Evolutionary conservation across 2,113 vertebrate species (phyloP), one percentile per base, ranked within the genome.

Genomic region (Silurus asotus): DNA sequence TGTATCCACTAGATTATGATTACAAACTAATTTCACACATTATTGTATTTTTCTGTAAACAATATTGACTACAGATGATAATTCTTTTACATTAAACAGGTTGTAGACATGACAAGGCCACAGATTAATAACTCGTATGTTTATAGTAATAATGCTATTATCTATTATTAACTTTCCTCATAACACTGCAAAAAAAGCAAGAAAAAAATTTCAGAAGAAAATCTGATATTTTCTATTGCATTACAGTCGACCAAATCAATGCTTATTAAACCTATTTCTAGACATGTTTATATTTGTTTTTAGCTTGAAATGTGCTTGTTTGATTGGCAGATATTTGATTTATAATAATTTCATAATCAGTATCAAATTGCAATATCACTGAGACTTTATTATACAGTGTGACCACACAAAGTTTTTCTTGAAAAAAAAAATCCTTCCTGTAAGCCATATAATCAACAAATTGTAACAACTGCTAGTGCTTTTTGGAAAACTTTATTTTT

Each of bases 381-480:
- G 23, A 11, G 17, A 20, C 28, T 20, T 25, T 55, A 55, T 77
- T 56, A 9, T 79, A 20, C n/a, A 53, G n/a, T 65, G 25, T 64
- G 80, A 82, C 45, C 56, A 67, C 45, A 51, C 56, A 82, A 76
- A 53, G 11, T 25, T 53, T 81, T 81, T 69, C 58, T 76, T 83
- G 2, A 37, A 13, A 45, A 28, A 5, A 23, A 45, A 7, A 64
- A 11, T 64, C 23, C 5, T 86, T 84, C 56, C 70, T 86, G 77
- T 75, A 87, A 76, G 88, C 81, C 85, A 87, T 87, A 81, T 37
- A 45, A 61, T 56, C 53, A 17, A 78, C 76, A 37, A 70, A 19
- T 45, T 88, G 58, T 67, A 49, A 5, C 59, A 67, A 11, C 45
- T 67, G 49, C 59, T 75, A 23, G 65, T 23, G 15, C 19, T 69